These are phyloP conservation scores for Euglossa dilemma DNA, from an alignment of 1,140 invertebrate species.

Conservation along the genomic window DNA sequence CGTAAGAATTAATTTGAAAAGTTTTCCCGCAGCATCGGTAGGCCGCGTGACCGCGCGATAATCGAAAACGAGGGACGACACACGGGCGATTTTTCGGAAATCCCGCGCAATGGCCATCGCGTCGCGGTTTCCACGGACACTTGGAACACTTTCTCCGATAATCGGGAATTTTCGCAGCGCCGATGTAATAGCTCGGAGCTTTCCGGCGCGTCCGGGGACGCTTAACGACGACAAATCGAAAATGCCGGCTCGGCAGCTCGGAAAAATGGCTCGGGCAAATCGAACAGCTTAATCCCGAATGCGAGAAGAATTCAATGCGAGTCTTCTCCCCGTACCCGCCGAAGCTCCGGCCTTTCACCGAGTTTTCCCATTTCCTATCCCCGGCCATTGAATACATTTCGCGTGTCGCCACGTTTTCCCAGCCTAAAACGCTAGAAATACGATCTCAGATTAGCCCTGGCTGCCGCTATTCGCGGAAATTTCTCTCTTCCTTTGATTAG, in stretches of 20 bases:
- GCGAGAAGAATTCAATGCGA: constrained; percentile 67
- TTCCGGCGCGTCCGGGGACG: constrained; percentile 16
- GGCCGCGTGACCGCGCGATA: background rate
- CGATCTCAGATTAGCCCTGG: background rate
- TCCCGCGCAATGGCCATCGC: too few relatives aligned
- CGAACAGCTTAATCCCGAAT: constrained; percentile 72
- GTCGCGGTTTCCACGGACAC: background rate
- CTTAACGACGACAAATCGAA: constrained; percentile 63
- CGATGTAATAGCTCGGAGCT: background rate
- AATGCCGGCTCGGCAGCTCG: constrained; percentile 50
- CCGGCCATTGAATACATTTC: constrained; percentile 56
- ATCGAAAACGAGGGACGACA: background rate
- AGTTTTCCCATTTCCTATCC: constrained; percentile 66
- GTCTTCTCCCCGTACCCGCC: constrained; percentile 24
- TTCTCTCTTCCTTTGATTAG: background rate
- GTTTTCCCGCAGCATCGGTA: background rate
- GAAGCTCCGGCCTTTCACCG: constrained; percentile 41
- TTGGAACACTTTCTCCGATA: too few relatives aligned
- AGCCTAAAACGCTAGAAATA: constrained; percentile 24
- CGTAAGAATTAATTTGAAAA: constrained; percentile 7
- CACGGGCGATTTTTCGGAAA: background rate
- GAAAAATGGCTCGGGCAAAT: constrained; percentile 62
- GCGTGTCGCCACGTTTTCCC: constrained; percentile 31
- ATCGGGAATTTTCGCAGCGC: background rate
- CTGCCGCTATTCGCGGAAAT: background rate